phyloP scores from a whole-genome alignment of 2,888 invertebrate genomes.

The Strigamia maritima region DNA sequence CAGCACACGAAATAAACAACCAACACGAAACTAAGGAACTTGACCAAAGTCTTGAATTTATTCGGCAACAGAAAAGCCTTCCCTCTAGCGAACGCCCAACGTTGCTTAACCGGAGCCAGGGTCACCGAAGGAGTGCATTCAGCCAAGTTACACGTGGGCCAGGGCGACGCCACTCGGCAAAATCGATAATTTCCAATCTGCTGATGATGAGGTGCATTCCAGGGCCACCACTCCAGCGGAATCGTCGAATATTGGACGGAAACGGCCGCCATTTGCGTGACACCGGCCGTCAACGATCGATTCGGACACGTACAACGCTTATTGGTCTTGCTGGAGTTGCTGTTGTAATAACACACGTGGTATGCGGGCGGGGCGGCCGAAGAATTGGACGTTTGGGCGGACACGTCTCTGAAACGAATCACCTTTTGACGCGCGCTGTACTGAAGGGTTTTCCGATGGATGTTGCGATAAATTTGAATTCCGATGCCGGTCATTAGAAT shows the following conservation, averaged over 20 bases:
- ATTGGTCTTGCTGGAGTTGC: neutral
- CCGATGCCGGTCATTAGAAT: slow-evolving; percentile 35
- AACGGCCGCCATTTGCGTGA: slow-evolving; percentile 29
- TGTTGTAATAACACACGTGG: slow-evolving; percentile 1
- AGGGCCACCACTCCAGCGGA: slow-evolving; percentile 37
- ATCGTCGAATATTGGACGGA: slow-evolving; percentile 35
- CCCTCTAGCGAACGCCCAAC: neutral
- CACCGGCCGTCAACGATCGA: slow-evolving; percentile 7
- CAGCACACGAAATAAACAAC: slow-evolving; percentile 32
- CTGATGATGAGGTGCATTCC: neutral
- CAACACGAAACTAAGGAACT: slow-evolving; percentile 12
- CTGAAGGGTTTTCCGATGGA: slow-evolving; percentile 31
- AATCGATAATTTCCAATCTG: slow-evolving; percentile 30
- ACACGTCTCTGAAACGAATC: slow-evolving; percentile 33
- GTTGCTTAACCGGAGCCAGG: neutral
- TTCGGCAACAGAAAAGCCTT: neutral
- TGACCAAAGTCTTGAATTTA: slow-evolving; percentile 3
- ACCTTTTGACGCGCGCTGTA: slow-evolving; percentile 36
- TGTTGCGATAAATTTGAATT: slow-evolving; percentile 35
- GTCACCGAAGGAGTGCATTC: neutral
- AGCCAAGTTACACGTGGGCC: neutral
- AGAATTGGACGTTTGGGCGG: neutral
- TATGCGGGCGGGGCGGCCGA: neutral
- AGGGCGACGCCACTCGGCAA: neutral
- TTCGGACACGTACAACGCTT: slow-evolving; percentile 22